Evolutionary conservation across 2,797 vertebrate genomes (phyloP).

Genomic region (Neostethus bicornis): DNA sequence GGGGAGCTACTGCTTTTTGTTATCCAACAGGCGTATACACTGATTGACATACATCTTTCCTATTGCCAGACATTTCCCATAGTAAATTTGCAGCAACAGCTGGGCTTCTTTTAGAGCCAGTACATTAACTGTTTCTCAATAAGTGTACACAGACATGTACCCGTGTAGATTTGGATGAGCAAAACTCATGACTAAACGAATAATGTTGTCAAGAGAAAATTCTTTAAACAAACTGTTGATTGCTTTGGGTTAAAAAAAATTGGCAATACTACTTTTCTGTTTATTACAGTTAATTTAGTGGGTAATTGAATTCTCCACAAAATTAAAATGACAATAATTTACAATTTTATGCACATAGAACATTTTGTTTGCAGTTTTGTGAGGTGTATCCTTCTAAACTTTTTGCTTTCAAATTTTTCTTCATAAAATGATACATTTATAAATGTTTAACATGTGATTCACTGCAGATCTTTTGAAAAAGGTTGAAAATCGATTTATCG

Average conservation of each 20-base stretch:
- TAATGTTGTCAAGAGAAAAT: slow-evolving; percentile 5
- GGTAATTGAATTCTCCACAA: too few relatives aligned
- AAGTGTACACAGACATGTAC: background rate
- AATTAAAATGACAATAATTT: too few relatives aligned
- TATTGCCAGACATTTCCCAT: slow-evolving; percentile 32
- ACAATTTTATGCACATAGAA: too few relatives aligned
- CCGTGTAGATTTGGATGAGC: slow-evolving; percentile 1
- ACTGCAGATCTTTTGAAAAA: too few relatives aligned
- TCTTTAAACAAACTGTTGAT: too few relatives aligned
- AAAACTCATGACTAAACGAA: slow-evolving; percentile 1
- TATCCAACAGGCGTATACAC: slow-evolving; percentile 42
- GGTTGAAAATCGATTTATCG: too few relatives aligned
- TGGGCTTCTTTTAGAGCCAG: slow-evolving; percentile 13
- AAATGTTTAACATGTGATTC: background rate
- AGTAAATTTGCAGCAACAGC: slow-evolving; percentile 37
- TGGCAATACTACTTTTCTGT: too few relatives aligned
- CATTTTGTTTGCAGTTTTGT: too few relatives aligned
- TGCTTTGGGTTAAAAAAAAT: too few relatives aligned
- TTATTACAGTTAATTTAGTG: too few relatives aligned
- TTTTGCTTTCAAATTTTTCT: background rate
- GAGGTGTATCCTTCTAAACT: too few relatives aligned
- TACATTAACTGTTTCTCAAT: slow-evolving; percentile 10
- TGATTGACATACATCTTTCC: background rate
- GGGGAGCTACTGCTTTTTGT: slow-evolving; percentile 89
- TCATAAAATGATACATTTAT: too few relatives aligned